Evolutionary conservation across 2,888 invertebrate species (phyloP).

Genomic region (Sinohyriopsis cumingii): DNA sequence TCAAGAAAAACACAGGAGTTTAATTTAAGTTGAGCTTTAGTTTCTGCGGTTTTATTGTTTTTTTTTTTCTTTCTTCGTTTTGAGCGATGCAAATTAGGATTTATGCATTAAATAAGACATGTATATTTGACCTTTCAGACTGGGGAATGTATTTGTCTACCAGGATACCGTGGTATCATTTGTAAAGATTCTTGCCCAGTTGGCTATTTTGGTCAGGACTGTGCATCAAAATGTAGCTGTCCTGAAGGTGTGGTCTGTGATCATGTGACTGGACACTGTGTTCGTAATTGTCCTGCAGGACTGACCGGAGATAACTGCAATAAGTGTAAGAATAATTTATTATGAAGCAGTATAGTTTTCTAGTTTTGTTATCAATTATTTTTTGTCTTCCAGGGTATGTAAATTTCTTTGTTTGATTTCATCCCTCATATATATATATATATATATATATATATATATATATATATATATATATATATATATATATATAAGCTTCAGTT

Average conservation of each 20-base stretch:
- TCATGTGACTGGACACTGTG: constrained; percentile 65
- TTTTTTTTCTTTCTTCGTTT: too few relatives aligned
- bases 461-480: too few relatives aligned
- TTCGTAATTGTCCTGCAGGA: constrained; percentile 66
- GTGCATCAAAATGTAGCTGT: constrained; percentile 62
- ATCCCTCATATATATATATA: too few relatives aligned
- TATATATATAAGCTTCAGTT: too few relatives aligned
- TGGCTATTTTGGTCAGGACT: constrained; percentile 63
- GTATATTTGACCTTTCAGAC: constrained; percentile 72
- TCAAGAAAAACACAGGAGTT: too few relatives aligned
- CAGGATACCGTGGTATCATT: constrained; percentile 71
- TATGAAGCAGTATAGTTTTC: not conserved
- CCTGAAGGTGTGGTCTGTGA: constrained; percentile 60
- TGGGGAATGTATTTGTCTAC: constrained; percentile 81
- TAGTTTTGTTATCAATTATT: not conserved
- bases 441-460: too few relatives aligned
- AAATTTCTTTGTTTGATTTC: too few relatives aligned
- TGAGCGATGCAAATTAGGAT: not conserved
- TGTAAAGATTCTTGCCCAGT: constrained; percentile 70
- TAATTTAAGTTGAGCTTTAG: too few relatives aligned
- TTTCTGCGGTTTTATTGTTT: too few relatives aligned
- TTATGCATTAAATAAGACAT: not conserved
- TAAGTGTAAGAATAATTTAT: constrained; percentile 51
- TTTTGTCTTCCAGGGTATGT: not conserved
- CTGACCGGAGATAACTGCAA: constrained; percentile 58